phyloP scores from a whole-genome alignment of 2,797 vertebrate genomes.

The Acanthopagrus latus region DNA sequence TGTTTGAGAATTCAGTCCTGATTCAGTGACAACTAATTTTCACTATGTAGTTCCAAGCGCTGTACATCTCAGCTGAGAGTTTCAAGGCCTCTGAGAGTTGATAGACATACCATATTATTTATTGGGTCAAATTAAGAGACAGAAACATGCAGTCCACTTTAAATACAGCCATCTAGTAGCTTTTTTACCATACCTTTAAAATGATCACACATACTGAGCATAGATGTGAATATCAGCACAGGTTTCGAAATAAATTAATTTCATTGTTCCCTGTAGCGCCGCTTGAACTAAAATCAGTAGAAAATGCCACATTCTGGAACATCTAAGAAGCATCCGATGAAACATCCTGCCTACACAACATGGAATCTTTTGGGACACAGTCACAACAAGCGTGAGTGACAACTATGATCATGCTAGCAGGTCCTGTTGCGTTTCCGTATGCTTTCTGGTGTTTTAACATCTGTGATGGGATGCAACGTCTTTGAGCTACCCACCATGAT shows the following conservation, averaged over 20 bases:
- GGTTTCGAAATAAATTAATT: conserved; percentile 63
- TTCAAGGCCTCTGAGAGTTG: conserved; percentile 40
- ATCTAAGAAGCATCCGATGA: conserved; percentile 56
- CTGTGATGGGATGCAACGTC: conserved; percentile 60
- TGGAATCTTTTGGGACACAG: conserved; percentile 64
- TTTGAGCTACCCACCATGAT: conserved; percentile 45
- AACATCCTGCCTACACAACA: conserved; percentile 66
- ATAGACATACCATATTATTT: conserved; percentile 32
- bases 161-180: conserved; percentile 54
- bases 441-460: conserved; percentile 72
- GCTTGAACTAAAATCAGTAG: conserved; percentile 63
- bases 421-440: conserved; percentile 73
- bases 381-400: conserved; percentile 77
- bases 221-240: conserved; percentile 47
- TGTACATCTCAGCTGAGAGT: conserved; percentile 19
- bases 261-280: conserved; percentile 43
- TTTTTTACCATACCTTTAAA: conserved; percentile 40
- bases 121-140: conserved; percentile 55
- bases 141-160: conserved; percentile 50
- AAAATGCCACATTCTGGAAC: conserved; percentile 58
- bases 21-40: neutral
- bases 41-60: neutral
- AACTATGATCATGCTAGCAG: conserved; percentile 73
- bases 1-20: neutral
- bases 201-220: conserved; percentile 57